Evolutionary conservation across 2,888 invertebrate species (phyloP), one percentile per base, ranked within the genome.

Genomic region (Boloria selene): DNA sequence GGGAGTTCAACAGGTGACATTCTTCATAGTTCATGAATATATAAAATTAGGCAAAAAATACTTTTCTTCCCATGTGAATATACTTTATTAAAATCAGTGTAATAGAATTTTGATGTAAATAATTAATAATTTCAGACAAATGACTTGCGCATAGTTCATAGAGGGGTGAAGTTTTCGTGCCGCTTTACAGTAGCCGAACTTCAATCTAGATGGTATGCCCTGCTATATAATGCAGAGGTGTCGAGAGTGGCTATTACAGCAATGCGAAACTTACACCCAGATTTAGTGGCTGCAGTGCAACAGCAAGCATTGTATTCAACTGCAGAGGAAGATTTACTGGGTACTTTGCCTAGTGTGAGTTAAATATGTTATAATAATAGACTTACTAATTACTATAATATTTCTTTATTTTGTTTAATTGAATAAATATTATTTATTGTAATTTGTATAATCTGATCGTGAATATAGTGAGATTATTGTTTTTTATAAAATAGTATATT

Each of bases 81-180:
- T 0, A 38, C 31, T 38, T 10, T 38, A 10, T 31, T 31, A 31
- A 31, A 22, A 26, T 13, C 18, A 50, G 4, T 18, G 13, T 4
- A 50, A 4, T 7, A 16, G 6, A 31, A 10, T 31, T 13, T 16
- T 44, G 10, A 49, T 42, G 17, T 38, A n/a, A 31, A 59, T 13
- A 17, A 14, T 49, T 44, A 52, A 18, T 55, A 58, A 56, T 69
- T 75, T 47, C 83, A 94, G 92, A 96, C 96, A 13, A 96, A 96
- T 85, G 96, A 96, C 79, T 85, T 96, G 65, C 93, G 95, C 51
- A 95, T 95, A 79, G 96, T 99, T 0, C 97, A 98, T 82, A 93
- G 97, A 70, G 98, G 98, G 5, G 96, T 98, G 0, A 98, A 98
- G 81, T 99, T 99, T 89, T 98, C 99, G 0, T 98, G 98, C 80